A percentile compares a stretch with the other conserved stretches of the same genome.
Evolutionary conservation across 2,113 vertebrate species (phyloP).

Genomic region (Mus spicilegus): DNA sequence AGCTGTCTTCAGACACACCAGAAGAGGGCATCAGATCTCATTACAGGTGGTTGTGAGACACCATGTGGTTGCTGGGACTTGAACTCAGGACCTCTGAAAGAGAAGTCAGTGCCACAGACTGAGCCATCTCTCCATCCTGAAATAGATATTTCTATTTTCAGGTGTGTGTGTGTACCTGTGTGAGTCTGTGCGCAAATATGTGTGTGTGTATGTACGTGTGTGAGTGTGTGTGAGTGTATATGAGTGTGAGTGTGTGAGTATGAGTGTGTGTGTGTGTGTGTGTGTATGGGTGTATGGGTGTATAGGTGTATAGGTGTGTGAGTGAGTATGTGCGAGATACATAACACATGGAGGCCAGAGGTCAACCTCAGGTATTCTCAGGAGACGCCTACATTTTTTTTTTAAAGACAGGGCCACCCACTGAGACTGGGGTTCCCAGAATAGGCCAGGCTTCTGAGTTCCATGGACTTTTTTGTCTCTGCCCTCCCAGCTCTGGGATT

Average conservation of each 20-base stretch:
- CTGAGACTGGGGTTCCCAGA: background rate
- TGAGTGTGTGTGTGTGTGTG: background rate
- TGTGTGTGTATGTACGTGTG: background rate
- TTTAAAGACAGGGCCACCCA: background rate
- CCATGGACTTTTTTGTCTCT: background rate
- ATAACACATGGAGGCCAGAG: background rate
- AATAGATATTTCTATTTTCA: background rate
- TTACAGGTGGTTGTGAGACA: too few relatives aligned
- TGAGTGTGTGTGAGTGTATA: background rate
- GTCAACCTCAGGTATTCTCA: background rate
- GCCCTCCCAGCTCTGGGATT: background rate
- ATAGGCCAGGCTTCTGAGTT: background rate
- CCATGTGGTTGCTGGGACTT: too few relatives aligned
- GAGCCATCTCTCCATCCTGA: too few relatives aligned
- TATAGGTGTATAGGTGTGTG: background rate
- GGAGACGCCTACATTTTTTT: background rate
- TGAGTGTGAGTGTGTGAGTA: too few relatives aligned
- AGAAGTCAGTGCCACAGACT: too few relatives aligned
- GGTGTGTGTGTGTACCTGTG: background rate
- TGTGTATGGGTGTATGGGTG: background rate
- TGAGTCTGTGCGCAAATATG: background rate
- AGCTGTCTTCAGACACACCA: too few relatives aligned
- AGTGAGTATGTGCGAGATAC: background rate
- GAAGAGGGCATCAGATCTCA: too few relatives aligned
- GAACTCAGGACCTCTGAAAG: too few relatives aligned